Conservation (phyloP, 2,797 vertebrate species). For the Pogonophryne albipinna region DNA sequence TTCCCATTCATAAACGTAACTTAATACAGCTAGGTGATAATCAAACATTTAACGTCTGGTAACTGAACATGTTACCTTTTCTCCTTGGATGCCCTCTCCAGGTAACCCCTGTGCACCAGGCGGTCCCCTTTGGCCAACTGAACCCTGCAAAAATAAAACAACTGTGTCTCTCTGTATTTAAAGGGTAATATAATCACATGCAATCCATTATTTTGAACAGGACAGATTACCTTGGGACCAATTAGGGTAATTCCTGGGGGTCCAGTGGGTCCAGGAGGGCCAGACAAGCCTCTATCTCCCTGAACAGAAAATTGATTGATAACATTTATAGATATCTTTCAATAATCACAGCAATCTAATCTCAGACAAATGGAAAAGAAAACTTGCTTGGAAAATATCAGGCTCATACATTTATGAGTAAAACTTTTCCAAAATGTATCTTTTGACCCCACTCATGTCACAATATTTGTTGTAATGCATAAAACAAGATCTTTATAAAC, state of each 20-base stretch:
- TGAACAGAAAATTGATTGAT: constrained; percentile 55
- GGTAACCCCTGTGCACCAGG: constrained; percentile 82
- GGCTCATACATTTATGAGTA: neutral
- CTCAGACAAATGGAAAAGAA: neutral
- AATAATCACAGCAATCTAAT: neutral
- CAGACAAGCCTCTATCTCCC: constrained; percentile 87
- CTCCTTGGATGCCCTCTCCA: constrained; percentile 89
- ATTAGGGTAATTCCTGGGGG: constrained; percentile 78
- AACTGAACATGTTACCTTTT: constrained; percentile 83
- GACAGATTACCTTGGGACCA: constrained; percentile 85
- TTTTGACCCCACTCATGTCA: neutral
- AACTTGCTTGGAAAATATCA: neutral
- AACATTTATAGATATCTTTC: too few relatives aligned
- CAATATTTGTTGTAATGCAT: neutral
- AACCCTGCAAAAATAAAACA: constrained; percentile 78
- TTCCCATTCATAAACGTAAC: neutral
- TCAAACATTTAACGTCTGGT: neutral
- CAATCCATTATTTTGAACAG: neutral
- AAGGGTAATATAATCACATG: neutral
- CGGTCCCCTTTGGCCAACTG: constrained; percentile 81
- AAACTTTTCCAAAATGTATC: neutral
- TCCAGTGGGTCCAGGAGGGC: constrained; percentile 83
- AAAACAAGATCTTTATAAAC: neutral
- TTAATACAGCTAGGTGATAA: neutral
- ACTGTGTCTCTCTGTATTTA: neutral